A percentile compares a stretch with the other conserved stretches of the same genome.
Evolutionary conservation across 2,113 vertebrate species (phyloP).

Genomic region (Bubo bubo): DNA sequence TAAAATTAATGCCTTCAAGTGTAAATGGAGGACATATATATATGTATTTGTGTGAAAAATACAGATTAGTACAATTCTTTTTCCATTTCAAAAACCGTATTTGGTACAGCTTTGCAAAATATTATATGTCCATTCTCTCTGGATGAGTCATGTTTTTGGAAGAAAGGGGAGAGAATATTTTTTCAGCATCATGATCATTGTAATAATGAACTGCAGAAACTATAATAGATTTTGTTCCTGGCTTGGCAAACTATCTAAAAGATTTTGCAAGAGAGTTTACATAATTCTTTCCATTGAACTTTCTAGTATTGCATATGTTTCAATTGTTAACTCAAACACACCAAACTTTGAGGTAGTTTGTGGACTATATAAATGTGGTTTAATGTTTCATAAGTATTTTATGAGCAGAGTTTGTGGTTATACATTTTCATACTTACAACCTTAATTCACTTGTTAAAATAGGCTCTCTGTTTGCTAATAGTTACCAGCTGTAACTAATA

Average conservation of each 20-base stretch:
- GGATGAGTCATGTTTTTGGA: conserved; percentile 58
- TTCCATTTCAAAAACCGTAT: background rate
- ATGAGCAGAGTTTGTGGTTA: conserved; percentile 21
- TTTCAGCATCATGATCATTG: conserved; percentile 50
- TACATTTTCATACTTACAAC: conserved; percentile 50
- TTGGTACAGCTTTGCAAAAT: conserved; percentile 22
- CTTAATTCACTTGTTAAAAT: conserved; percentile 71
- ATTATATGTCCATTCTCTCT: conserved; percentile 30
- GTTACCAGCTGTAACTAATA: conserved; percentile 64
- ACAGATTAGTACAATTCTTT: background rate
- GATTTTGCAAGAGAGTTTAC: conserved; percentile 60
- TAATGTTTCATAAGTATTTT: conserved; percentile 49
- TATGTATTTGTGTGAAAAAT: background rate
- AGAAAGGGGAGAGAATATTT: conserved; percentile 20
- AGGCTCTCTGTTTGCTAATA: conserved; percentile 64
- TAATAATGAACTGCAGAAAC: conserved; percentile 59
- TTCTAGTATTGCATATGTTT: conserved; percentile 48
- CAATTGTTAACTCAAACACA: conserved; percentile 20
- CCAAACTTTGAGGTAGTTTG: conserved; percentile 4
- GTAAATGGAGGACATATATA: background rate
- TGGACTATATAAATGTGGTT: background rate
- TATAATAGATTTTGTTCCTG: conserved; percentile 54
- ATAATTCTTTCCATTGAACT: conserved; percentile 56
- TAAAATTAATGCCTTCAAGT: background rate
- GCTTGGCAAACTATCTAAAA: conserved; percentile 50